Conservation (phyloP, 2,113 vertebrate genomes). For the Enhydra lutris region DNA sequence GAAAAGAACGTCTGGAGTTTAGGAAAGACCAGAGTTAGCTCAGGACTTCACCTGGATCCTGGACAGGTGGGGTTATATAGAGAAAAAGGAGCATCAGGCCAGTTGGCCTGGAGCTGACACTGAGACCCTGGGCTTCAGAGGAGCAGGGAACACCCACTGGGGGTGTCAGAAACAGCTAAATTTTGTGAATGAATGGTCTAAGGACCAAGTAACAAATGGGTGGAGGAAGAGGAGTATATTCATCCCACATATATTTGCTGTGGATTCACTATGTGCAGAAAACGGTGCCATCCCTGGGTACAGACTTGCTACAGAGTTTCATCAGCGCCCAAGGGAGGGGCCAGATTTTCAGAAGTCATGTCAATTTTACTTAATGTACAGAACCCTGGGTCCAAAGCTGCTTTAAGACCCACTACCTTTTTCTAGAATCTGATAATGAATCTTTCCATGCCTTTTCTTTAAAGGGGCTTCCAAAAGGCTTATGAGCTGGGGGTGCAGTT, state of each 20-base stretch:
- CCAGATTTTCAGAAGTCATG: neutral
- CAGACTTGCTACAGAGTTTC: neutral
- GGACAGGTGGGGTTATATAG: neutral
- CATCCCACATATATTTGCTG: neutral
- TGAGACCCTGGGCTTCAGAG: neutral
- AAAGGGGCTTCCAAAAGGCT: neutral
- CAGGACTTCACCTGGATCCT: neutral
- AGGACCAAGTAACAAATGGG: neutral
- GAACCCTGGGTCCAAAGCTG: neutral
- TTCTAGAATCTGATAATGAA: neutral
- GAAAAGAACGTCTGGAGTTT: neutral
- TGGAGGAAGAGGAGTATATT: neutral
- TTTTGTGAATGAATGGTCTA: neutral
- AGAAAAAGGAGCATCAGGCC: neutral
- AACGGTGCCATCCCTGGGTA: no score
- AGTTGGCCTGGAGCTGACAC: neutral
- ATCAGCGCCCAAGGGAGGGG: neutral
- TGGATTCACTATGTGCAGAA: neutral
- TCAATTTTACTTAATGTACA: neutral
- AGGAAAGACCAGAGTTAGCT: neutral
- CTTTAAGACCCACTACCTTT: neutral
- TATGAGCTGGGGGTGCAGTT: neutral
- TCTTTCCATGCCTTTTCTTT: neutral
- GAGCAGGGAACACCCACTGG: neutral
- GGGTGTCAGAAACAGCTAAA: neutral